A percentile compares a stretch with the other conserved stretches of the same genome.
Evolutionary conservation across 2,113 vertebrate species (phyloP).

Genomic region (Lichenostomus cassidix): DNA sequence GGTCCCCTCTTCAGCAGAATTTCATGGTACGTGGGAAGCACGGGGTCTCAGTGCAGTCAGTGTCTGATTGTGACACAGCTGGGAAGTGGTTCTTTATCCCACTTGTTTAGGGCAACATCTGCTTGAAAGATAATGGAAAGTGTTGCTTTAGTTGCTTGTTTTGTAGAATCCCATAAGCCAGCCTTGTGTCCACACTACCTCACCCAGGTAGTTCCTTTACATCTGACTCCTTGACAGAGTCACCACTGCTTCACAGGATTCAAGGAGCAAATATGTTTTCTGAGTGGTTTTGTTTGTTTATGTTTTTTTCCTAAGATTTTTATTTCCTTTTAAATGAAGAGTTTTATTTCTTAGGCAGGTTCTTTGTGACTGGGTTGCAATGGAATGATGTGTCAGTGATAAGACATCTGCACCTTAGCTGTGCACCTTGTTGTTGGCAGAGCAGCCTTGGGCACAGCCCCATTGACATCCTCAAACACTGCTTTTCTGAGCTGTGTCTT

Average conservation of each 20-base stretch:
- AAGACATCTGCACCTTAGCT: neutral
- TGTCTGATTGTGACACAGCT: rapidly evolving
- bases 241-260: neutral
- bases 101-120: neutral
- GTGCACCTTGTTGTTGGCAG: neutral
- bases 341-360: neutral
- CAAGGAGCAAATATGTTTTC: neutral
- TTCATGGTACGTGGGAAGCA: slow-evolving; percentile 86
- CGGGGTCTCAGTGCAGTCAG: neutral
- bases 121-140: neutral
- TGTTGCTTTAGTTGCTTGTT: neutral
- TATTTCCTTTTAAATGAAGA: neutral
- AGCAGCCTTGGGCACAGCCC: neutral
- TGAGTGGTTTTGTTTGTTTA: rapidly evolving
- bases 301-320: neutral
- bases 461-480: neutral
- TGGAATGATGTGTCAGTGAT: neutral
- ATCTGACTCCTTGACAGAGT: neutral
- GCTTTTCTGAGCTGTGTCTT: neutral
- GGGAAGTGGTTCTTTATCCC: neutral
- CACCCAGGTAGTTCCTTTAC: neutral
- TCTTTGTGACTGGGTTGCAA: neutral
- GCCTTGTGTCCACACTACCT: rapidly evolving
- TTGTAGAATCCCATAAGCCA: neutral
- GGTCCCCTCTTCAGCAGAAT: slow-evolving; percentile 98